Conservation (phyloP, 2,888 invertebrate species). For the Eupeodes latifasciatus region DNA sequence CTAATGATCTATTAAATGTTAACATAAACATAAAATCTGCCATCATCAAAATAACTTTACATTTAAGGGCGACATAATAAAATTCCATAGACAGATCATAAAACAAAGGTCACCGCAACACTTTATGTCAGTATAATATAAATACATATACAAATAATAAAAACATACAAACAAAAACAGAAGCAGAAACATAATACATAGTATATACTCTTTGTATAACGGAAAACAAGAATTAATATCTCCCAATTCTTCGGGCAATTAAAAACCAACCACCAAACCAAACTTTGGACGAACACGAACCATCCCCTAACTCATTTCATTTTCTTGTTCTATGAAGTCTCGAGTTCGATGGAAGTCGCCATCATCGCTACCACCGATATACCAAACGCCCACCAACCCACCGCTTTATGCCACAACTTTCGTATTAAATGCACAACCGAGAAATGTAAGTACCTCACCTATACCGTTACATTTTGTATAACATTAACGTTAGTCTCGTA, state of each 20-base stretch:
- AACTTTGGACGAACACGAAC: conserved; percentile 5
- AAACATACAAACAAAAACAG: neutral
- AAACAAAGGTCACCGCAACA: conserved; percentile 52
- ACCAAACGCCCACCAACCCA: no score
- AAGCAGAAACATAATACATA: neutral
- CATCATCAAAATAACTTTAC: conserved; percentile 56
- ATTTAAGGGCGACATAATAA: conserved; percentile 56
- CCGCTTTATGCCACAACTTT: neutral
- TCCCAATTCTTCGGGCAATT: conserved; percentile 74
- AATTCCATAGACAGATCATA: conserved; percentile 65
- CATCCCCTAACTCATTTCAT: neutral
- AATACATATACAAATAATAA: neutral
- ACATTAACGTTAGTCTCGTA: conserved; percentile 40
- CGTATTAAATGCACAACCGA: conserved; percentile 64
- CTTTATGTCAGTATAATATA: neutral
- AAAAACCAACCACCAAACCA: conserved; percentile 61
- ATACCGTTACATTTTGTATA: conserved; percentile 37
- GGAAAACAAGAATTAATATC: conserved; percentile 66
- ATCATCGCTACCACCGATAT: neutral
- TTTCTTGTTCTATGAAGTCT: neutral
- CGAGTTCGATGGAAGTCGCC: neutral
- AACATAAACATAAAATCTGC: conserved; percentile 69
- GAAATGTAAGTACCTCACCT: conserved; percentile 61
- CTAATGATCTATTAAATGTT: conserved; percentile 66
- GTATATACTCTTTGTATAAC: neutral